A percentile compares a stretch with the other conserved stretches of the same genome.
Evolutionary conservation across 2,888 invertebrate genomes (phyloP).

Genomic region (Rhingia rostrata): DNA sequence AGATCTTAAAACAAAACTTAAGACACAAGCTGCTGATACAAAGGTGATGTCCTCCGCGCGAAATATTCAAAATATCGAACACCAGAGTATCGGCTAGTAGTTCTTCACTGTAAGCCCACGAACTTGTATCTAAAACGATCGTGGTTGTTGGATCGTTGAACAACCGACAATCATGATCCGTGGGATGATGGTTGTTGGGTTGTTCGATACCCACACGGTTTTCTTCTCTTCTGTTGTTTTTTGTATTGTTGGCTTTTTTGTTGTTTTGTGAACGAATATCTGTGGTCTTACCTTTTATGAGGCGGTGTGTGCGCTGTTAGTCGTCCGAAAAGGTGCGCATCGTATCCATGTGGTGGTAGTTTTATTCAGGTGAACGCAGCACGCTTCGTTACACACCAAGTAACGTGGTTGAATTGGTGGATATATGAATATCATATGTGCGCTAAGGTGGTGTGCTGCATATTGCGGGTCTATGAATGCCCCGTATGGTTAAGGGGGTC

Average conservation of each 20-base stretch:
- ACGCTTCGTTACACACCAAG: slow-evolving; percentile 61
- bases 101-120: slow-evolving; percentile 70
- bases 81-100: slow-evolving; percentile 21
- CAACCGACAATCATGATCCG: slow-evolving; percentile 69
- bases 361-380: slow-evolving; percentile 70
- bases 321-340: not conserved
- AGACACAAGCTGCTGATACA: not conserved
- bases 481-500: slow-evolving; percentile 60
- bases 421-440: too few species aligned
- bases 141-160: slow-evolving; percentile 66
- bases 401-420: not conserved
- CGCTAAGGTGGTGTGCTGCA: not conserved
- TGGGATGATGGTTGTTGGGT: slow-evolving; percentile 67
- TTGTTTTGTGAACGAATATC: slow-evolving; percentile 54
- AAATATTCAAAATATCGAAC: slow-evolving; percentile 10
- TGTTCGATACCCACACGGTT: slow-evolving; percentile 68
- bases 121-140: slow-evolving; percentile 71
- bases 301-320: slow-evolving; percentile 15
- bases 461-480: slow-evolving; percentile 7
- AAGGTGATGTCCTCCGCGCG: slow-evolving; percentile 19
- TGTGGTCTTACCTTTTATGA: slow-evolving; percentile 73
- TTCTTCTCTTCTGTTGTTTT: slow-evolving; percentile 32
- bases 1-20: slow-evolving; percentile 25
- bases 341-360: slow-evolving; percentile 42
- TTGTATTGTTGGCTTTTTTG: slow-evolving; percentile 3